These are phyloP conservation scores for Deilephila porcellus DNA, from an alignment of 2,888 invertebrate species.

Conservation along the genomic window DNA sequence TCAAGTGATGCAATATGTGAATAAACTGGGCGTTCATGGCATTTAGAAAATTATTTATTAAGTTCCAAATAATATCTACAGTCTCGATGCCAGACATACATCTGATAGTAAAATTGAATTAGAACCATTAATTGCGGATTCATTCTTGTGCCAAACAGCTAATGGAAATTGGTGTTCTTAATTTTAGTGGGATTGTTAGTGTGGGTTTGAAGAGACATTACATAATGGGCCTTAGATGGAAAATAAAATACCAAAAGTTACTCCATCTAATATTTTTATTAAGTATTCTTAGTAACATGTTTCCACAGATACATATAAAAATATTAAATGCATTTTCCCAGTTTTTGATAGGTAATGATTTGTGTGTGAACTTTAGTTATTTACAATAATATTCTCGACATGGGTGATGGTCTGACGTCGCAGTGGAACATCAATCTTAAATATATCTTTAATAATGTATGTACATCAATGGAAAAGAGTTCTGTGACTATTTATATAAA, in stretches of 20 bases:
- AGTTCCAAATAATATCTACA: no score
- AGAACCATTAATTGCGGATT: no score
- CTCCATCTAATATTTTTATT: conserved; percentile 83
- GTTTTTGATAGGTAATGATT: conserved; percentile 71
- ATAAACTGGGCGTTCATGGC: no score
- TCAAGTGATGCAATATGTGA: no score
- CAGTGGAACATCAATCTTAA: conserved; percentile 63
- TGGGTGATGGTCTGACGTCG: conserved; percentile 46
- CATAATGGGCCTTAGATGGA: no score
- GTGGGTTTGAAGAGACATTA: no score
- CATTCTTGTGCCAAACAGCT: no score
- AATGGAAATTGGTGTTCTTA: no score
- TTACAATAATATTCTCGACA: conserved; percentile 59
- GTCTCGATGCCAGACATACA: no score
- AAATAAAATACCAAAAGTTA: conserved; percentile 35
- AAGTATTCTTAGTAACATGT: conserved; percentile 64
- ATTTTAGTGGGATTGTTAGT: no score
- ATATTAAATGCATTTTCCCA: conserved; percentile 78
- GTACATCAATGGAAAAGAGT: conserved; percentile 63
- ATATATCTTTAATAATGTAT: conserved; percentile 53
- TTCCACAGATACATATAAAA: conserved; percentile 76
- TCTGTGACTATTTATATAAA: conserved; percentile 57
- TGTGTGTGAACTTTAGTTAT: conserved; percentile 72
- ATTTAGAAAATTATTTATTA: no score
- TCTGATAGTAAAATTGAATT: no score